Conservation (phyloP, 2,797 vertebrate species). For the Gouania willdenowi region DNA sequence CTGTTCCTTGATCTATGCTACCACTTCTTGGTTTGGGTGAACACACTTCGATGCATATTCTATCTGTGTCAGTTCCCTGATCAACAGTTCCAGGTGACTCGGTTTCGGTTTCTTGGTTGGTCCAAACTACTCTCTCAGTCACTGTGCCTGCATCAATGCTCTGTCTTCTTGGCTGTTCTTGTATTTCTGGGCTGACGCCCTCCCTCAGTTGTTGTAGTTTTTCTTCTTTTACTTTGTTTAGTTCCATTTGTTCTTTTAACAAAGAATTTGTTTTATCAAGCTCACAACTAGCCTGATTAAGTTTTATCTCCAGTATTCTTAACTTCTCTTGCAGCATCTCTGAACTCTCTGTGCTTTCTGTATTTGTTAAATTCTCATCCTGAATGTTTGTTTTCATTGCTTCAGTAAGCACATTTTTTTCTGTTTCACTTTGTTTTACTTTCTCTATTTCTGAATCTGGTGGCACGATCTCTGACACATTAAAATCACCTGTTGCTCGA, state of each 20-base stretch:
- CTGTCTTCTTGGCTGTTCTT: constrained; percentile 49
- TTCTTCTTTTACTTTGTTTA: constrained; percentile 81
- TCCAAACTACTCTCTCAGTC: constrained; percentile 35
- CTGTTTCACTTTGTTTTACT: constrained; percentile 18
- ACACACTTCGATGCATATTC: constrained; percentile 55
- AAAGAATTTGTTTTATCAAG: constrained; percentile 74
- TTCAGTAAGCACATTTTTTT: constrained; percentile 17
- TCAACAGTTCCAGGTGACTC: constrained; percentile 47
- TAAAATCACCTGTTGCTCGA: constrained; percentile 31
- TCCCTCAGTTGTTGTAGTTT: constrained; percentile 81
- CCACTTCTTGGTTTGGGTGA: constrained; percentile 17
- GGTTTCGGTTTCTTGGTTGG: constrained; percentile 55
- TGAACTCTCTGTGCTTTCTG: constrained; percentile 24
- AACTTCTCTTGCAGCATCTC: constrained; percentile 78
- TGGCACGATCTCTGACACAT: constrained; percentile 11
- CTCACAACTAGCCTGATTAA: constrained; percentile 79
- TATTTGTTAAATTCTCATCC: constrained; percentile 6
- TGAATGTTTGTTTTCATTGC: constrained; percentile 34
- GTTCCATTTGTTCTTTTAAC: constrained; percentile 79
- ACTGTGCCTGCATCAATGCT: constrained; percentile 65
- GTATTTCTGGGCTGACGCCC: constrained; percentile 49
- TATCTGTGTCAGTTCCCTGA: constrained; percentile 67
- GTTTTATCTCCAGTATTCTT: constrained; percentile 75
- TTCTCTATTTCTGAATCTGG: constrained; percentile 19
- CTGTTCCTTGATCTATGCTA: constrained; percentile 30